Evolutionary conservation across 2,797 vertebrate species (phyloP), one percentile per base, ranked within the genome.

Genomic region (Argentina silus): DNA sequence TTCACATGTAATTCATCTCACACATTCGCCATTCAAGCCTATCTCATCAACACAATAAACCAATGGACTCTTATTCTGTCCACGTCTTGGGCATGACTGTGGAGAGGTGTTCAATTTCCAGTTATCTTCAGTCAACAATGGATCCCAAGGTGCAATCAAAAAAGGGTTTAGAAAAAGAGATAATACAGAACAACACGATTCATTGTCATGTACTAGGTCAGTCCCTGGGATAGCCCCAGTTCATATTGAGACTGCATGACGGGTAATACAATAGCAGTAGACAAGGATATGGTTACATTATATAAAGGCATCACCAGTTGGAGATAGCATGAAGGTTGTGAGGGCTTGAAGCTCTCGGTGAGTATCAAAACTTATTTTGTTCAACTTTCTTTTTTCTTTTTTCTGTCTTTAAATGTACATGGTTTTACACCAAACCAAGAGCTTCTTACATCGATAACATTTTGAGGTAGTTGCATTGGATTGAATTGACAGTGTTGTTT

Each of bases 181-280:
- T 48, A 69, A 89, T 81, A 76, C 76, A 62, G 12, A 67, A 74
- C 72, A 83, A 84, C 78, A 61, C 59, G 6, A 60, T 1, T 64
- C 89, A 91, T 93, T 93, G 90, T 93, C 75, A 69, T 19, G 51
- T 89, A 86, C 70, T 92, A 90, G 93, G 93, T 95, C 94, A 93
- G 60, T 50, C 47, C 77, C 78, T 90, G 89, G 87, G 70, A 82
- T 81, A 72, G 42, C 63, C n/a, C 42, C 50, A 61, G 61, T 47
- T 79, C 78, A 84, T 74, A 82, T 70, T 73, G 61, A 74, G n/a
- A 82, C 12, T n/a, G 73, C 82, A 80, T 84, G 87, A 91, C 83
- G 61, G 70, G 70, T 53, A 74, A 69, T 36, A 91, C 86, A 90
- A 90, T 90, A 78, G 88, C 75, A 70, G 43, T 51, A 5, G 23